Evolutionary conservation across 2,113 vertebrate species (phyloP), one percentile per base, ranked within the genome.

Genomic region (Leptocoma aspasia): DNA sequence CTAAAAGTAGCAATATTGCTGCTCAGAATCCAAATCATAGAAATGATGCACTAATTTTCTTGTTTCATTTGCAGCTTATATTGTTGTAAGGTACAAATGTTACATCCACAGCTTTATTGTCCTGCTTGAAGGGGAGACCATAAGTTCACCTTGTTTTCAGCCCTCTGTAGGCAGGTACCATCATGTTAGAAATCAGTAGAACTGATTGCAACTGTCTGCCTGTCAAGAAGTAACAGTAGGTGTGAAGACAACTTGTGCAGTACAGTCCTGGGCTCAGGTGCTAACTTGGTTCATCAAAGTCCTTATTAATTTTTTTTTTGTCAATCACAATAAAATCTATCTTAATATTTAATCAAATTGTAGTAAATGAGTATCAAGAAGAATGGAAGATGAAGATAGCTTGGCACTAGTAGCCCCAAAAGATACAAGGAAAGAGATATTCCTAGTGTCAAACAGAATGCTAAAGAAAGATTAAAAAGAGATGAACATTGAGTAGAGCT

Each of bases 381-480:
- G 91, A 90, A 78, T 44, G 0, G 4, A 93, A 78, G 85, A 61
- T 83, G 56, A 95, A 83, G 68, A 68, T 39, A 52, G 15, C 30
- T 22, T 37, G 76, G 26, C 15, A 39, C 44, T 86, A 78, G 50
- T 77, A 89, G 49, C 41, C 47, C 15, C 18, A 75, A 88, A 77
- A 94, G n/a, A 42, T 63, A 28, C 37, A 88, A 88, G 63, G 47
- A 80, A 82, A 92, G 76, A 44, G n/a, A 22, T 23, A 60, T 72
- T 37, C 14, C 47, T 66, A 60, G 21, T 39, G 21, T 90, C 12
- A 2, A 88, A 81, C 20, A 37, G 41, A 86, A 86, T 64, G 60
- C 20, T 89, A 94, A 92, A 73, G 86, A 93, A 86, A 88, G 44
- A 64, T 64, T 78, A 33, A 81, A 94, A 91, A 81, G 47, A 57